These are phyloP conservation scores for Tiliacea citrago DNA, from an alignment of 2,888 invertebrate species.

Conservation along the genomic window DNA sequence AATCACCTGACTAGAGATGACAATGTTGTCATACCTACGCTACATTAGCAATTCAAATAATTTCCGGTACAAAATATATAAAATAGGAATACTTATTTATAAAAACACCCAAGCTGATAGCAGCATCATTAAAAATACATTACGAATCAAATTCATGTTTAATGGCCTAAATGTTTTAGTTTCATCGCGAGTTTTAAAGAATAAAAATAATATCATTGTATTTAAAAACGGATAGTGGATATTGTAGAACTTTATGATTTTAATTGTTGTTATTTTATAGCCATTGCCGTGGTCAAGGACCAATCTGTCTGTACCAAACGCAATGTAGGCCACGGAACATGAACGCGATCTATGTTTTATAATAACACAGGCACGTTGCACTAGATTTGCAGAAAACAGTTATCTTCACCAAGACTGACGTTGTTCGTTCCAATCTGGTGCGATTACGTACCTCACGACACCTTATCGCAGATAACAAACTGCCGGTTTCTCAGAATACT, in stretches of 20 bases:
- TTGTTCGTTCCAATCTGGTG: constrained; percentile 45
- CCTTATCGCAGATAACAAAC: constrained; percentile 65
- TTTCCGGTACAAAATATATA: constrained; percentile 49
- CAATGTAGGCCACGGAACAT: constrained; percentile 29
- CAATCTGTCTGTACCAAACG: background rate
- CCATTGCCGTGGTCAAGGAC: constrained; percentile 39
- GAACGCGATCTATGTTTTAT: constrained; percentile 40
- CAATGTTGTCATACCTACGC: constrained; percentile 27
- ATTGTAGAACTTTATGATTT: constrained; percentile 7
- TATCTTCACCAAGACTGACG: constrained; percentile 55
- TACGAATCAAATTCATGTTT: constrained; percentile 57
- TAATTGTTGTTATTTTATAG: constrained; percentile 15
- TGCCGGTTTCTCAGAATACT: constrained; percentile 40
- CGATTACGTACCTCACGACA: constrained; percentile 54
- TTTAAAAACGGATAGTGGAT: constrained; percentile 21
- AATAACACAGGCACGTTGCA: constrained; percentile 39
- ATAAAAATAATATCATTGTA: constrained; percentile 25
- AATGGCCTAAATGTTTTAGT: constrained; percentile 41
- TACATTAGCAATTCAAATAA: constrained; percentile 48
- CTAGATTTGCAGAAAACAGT: constrained; percentile 59
- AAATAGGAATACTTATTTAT: constrained; percentile 30
- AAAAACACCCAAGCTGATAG: constrained; percentile 44
- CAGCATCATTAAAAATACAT: constrained; percentile 66
- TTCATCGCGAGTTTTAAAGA: constrained; percentile 28
- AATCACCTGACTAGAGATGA: constrained; percentile 53